Evolutionary conservation across 64 coral and sea anemone species (phyloP).

Genomic region (Cladopsammia gracilis): DNA sequence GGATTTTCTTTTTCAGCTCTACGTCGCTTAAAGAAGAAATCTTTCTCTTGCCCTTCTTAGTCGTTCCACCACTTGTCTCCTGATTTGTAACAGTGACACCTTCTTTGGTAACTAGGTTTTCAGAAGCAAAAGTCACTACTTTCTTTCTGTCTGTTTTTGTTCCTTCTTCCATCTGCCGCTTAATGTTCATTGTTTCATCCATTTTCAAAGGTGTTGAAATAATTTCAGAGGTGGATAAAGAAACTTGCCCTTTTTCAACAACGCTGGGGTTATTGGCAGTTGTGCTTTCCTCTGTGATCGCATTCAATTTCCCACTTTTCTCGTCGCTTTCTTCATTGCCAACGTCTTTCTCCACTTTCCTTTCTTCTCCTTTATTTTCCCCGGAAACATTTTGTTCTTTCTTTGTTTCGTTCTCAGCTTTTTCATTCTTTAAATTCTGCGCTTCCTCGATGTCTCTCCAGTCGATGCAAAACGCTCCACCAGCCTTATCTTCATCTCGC

Average conservation of each 20-base stretch:
- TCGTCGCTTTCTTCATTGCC: background rate
- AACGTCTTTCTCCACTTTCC: background rate
- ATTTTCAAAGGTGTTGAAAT: background rate
- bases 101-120: background rate
- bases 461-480: constrained; percentile 19
- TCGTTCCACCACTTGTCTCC: background rate
- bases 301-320: background rate
- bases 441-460: constrained; percentile 34
- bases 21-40: constrained; percentile 54
- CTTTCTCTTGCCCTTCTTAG: constrained; percentile 29
- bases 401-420: constrained; percentile 38
- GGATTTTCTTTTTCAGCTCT: constrained; percentile 52
- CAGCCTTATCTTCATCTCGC: background rate
- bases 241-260: background rate
- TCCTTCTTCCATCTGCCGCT: background rate
- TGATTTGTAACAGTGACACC: background rate
- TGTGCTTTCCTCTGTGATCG: background rate
- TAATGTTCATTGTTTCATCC: background rate
- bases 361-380: background rate
- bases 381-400: background rate
- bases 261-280: background rate
- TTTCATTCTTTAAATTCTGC: constrained; percentile 48
- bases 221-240: background rate
- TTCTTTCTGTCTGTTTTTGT: constrained; percentile 6
- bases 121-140: background rate